phyloP scores from a whole-genome alignment of 2,113 vertebrate species.

The Lasiurus cinereus region DNA sequence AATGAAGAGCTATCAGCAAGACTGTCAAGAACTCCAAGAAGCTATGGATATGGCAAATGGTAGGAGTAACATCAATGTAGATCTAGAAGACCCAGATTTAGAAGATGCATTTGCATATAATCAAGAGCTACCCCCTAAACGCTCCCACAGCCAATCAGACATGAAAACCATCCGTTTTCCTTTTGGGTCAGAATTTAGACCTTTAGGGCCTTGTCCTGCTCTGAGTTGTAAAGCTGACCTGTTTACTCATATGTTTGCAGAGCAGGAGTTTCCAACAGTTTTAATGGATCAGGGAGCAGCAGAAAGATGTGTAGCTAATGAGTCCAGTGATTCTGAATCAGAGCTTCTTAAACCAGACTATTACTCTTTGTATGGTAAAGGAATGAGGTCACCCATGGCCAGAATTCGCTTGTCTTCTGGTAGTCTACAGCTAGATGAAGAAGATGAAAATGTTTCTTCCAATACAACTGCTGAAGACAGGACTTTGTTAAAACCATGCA shows the following conservation, averaged over 20 bases:
- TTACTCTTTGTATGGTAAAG: slow-evolving; percentile 88
- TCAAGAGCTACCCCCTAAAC: slow-evolving; percentile 91
- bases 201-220: slow-evolving; percentile 93
- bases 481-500: slow-evolving; percentile 71
- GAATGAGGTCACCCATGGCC: slow-evolving; percentile 87
- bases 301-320: slow-evolving; percentile 86
- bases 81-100: slow-evolving; percentile 78
- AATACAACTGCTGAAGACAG: slow-evolving; percentile 75
- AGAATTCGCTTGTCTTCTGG: slow-evolving; percentile 94
- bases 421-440: slow-evolving; percentile 96
- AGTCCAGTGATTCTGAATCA: slow-evolving; percentile 94
- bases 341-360: slow-evolving; percentile 92
- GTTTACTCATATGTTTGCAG: slow-evolving; percentile 83
- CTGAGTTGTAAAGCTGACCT: slow-evolving; percentile 86
- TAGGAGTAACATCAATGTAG: slow-evolving; percentile 71
- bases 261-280: slow-evolving; percentile 84
- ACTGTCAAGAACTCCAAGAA: slow-evolving; percentile 74
- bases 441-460: slow-evolving; percentile 88
- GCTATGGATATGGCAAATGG: slow-evolving; percentile 55
- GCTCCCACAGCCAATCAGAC: slow-evolving; percentile 93
- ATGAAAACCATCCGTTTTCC: slow-evolving; percentile 92
- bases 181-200: slow-evolving; percentile 93
- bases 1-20: slow-evolving; percentile 60
- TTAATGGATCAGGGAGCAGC: slow-evolving; percentile 81
- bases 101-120: slow-evolving; percentile 88